phyloP scores from a whole-genome alignment of 2,113 vertebrate genomes.

The Podarcis raffonei region DNA sequence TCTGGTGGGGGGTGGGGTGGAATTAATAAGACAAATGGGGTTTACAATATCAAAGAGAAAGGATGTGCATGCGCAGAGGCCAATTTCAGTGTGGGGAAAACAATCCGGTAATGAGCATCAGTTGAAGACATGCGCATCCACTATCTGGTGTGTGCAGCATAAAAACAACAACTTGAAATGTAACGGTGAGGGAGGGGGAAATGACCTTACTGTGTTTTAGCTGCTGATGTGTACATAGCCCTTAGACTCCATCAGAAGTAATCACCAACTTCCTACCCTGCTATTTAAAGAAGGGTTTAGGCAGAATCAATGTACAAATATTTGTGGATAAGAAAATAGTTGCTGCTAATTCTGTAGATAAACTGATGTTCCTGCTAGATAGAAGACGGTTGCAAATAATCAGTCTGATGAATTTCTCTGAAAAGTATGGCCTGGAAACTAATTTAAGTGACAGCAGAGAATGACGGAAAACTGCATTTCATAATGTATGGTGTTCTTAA shows the following conservation, averaged over 20 bases:
- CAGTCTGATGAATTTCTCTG: background rate
- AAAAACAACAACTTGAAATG: too few relatives aligned
- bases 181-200: too few relatives aligned
- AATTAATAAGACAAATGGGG: constrained; percentile 34
- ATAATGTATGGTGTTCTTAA: background rate
- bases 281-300: constrained; percentile 50
- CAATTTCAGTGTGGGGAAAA: too few relatives aligned
- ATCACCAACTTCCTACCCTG: constrained; percentile 30
- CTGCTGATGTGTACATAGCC: too few relatives aligned
- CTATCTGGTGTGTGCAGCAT: too few relatives aligned
- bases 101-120: too few relatives aligned
- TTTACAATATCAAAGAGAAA: constrained; percentile 32
- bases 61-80: background rate
- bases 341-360: background rate
- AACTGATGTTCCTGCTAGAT: background rate
- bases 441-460: background rate
- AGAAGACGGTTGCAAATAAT: background rate
- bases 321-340: constrained; percentile 58
- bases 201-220: too few relatives aligned
- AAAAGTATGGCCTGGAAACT: background rate
- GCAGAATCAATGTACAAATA: constrained; percentile 46
- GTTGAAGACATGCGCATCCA: too few relatives aligned
- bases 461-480: rapidly evolving
- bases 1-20: background rate
- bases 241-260: constrained; percentile 9